Evolutionary conservation across 2,113 vertebrate species (phyloP).

Genomic region (Martes martes): DNA sequence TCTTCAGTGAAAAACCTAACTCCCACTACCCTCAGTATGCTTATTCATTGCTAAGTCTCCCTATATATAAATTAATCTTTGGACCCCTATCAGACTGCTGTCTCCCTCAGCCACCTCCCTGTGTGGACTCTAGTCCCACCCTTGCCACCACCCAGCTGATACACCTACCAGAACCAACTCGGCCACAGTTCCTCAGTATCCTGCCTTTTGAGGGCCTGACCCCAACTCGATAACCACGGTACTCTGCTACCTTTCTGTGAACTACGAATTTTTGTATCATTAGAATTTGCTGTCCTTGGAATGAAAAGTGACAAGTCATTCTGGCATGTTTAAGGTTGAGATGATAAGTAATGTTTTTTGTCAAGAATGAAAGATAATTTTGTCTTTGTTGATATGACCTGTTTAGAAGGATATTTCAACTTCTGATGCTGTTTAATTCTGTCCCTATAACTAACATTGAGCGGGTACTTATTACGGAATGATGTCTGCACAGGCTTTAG

Average conservation of each 20-base stretch:
- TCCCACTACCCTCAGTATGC: not conserved
- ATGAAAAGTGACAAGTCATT: not conserved
- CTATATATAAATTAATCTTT: not conserved
- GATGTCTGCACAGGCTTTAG: not conserved
- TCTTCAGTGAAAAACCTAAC: not conserved
- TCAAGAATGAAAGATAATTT: not conserved
- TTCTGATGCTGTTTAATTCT: not conserved
- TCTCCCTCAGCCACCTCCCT: not conserved
- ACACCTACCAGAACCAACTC: not conserved
- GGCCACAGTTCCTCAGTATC: too few species aligned
- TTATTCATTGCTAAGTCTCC: too few species aligned
- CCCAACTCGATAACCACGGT: not conserved
- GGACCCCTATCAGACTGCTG: not conserved
- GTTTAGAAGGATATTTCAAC: not conserved
- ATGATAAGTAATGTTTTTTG: not conserved
- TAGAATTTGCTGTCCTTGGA: not conserved
- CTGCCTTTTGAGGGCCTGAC: not conserved
- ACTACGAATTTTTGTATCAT: not conserved
- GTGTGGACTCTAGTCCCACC: not conserved
- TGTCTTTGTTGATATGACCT: not conserved
- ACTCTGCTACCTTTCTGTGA: not conserved
- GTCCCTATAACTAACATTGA: not conserved
- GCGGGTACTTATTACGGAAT: not conserved
- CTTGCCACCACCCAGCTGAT: not conserved
- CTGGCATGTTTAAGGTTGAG: not conserved